Conservation (phyloP, 64 coral and sea anemone species). For the Montipora cactus region DNA sequence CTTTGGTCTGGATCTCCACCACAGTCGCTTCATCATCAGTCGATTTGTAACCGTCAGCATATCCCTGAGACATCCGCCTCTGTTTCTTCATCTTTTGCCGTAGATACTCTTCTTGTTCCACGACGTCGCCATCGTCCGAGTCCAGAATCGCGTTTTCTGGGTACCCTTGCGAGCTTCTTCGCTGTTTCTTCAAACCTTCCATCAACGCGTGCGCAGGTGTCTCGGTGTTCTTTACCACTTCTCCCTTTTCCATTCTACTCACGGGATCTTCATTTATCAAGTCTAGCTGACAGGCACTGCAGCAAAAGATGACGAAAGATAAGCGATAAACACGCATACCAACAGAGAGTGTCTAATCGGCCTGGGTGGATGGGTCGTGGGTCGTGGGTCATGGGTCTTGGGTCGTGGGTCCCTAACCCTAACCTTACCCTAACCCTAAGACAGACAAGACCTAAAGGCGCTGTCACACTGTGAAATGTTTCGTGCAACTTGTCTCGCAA, state of each 20-base stretch:
- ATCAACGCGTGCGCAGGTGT: constrained; percentile 25
- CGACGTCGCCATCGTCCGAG: constrained; percentile 58
- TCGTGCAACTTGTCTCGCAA: too few relatives aligned
- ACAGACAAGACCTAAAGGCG: too few relatives aligned
- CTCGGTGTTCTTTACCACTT: not conserved
- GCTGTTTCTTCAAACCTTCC: constrained; percentile 49
- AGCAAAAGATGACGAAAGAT: not conserved
- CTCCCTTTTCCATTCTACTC: constrained; percentile 9
- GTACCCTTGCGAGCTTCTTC: constrained; percentile 66
- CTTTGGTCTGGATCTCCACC: constrained; percentile 39
- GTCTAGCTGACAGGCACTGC: not conserved
- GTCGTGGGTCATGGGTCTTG: too few relatives aligned
- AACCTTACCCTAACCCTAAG: too few relatives aligned
- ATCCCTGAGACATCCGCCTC: constrained; percentile 47
- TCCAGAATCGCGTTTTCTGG: constrained; percentile 60
- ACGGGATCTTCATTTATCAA: not conserved
- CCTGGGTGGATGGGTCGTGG: too few relatives aligned
- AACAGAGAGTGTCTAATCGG: too few relatives aligned
- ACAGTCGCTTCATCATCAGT: constrained; percentile 16
- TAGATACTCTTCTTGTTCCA: constrained; percentile 54
- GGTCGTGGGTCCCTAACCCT: too few relatives aligned
- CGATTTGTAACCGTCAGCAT: not conserved
- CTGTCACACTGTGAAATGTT: too few relatives aligned
- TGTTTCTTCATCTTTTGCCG: constrained; percentile 45
- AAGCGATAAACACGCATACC: not conserved